Base-by-base conservation (phyloP, 1,140 invertebrate genomes). In the Probaryconus sp. region DNA sequence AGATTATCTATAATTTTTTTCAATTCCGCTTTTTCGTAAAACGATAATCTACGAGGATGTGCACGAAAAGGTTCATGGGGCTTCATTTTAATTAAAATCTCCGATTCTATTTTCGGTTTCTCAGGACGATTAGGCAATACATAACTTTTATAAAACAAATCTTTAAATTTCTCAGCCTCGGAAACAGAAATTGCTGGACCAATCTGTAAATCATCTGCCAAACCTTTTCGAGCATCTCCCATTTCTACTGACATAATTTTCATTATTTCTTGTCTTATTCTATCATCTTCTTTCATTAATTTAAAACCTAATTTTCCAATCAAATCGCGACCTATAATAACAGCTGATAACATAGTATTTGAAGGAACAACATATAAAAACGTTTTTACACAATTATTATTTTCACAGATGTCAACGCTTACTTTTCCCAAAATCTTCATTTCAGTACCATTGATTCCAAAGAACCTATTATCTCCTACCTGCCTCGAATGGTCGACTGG, bases 11-110 rank as follows among this genome's bases (percentile, higher is more conserved):
- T 31, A 37, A 67, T 48, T 26, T 48, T 11, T n/a, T 28, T 9
- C 3, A 56, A 10, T n/a, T 47, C 5, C 0, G 10, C 1, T 14
- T 56, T 56, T 30, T 67, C 50, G 1, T 10, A 7, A 31, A 24
- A 48, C 9, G 50, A 55, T 1, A 67, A 40, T 48, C 50, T 11
- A 13, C 61, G 20, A 3, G 50, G 61, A 5, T 21, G 5, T 10
- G 40, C 30, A 0, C 24, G 20, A 28, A 65, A 65, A 0, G 61
- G 61, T 4, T 43, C 9, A 11, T 42, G 20, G 0, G 17, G 7
- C 9, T 28, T 63, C 6, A 63, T 20, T 14, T 28, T 48, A 3
- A 63, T 2, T 7, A 0, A 6, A 2, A 47, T 6, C 28, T 35
- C 42, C 3, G n/a, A 20, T 1, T 14, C 1, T 28, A 33, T 9